Conservation (phyloP, 2,888 invertebrate species). For the Troides helena region DNA sequence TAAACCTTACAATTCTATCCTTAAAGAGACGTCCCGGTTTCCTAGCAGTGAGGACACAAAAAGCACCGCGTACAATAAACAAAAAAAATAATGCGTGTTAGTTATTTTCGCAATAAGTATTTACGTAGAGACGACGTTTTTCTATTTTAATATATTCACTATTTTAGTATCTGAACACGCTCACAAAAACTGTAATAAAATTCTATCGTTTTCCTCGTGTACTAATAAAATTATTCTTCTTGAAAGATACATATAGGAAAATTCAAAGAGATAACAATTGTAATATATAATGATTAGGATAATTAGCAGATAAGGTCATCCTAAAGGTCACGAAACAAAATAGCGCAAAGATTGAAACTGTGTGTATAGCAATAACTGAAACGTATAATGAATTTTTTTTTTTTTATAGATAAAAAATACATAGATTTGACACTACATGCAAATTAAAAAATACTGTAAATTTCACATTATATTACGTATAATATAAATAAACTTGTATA, state of each 20-base stretch:
- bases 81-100: not conserved
- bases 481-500: no score
- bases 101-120: not conserved
- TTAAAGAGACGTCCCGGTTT: not conserved
- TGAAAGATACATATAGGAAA: not conserved
- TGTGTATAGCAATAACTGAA: no score
- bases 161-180: not conserved
- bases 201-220: not conserved
- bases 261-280: not conserved
- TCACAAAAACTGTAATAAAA: not conserved
- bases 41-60: no score
- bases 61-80: not conserved
- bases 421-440: no score
- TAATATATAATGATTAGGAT: not conserved
- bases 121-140: not conserved
- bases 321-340: not conserved
- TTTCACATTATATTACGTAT: no score
- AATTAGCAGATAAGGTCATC: not conserved
- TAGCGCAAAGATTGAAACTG: not conserved
- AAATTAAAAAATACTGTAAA: no score
- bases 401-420: no score
- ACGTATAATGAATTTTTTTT: no score
- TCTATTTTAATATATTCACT: not conserved
- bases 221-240: not conserved
- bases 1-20: no score